Base-by-base conservation (phyloP, 2,113 vertebrate genomes). In the Aegotheles bennettii region DNA sequence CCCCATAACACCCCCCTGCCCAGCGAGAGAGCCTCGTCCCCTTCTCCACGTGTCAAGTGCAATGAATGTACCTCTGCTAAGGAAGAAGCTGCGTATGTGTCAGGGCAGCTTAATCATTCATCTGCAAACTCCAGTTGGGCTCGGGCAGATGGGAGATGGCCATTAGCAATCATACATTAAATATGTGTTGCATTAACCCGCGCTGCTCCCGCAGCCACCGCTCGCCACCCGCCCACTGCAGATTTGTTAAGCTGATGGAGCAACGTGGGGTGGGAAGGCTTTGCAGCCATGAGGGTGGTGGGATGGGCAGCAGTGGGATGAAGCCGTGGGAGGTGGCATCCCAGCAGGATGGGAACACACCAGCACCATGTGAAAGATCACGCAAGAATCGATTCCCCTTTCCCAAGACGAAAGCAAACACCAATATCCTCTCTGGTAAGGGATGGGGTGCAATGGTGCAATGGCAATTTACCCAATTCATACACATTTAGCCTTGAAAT, bases 81-180 rank as follows among this genome's bases (percentile, higher is more conserved):
- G 69, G 85, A 91, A 84, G 73, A 96, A 90, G 83, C 94, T 92
- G 89, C 68, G 1, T 53, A 13, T 86, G 82, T 90, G 93, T 96
- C 96, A 96, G 89, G 87, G 89, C 75, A 87, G 93, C 91, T 95
- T 91, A 92, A 97, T 95, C 95, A 92, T 38, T 95, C 96, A 92
- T 92, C 96, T 94, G 86, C 95, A 77, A 91, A 50, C 87, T 96
- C 91, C 94, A 83, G 68, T 91, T 65, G 89, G 96, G 94, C 90
- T 51, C 50, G 12, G 88, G 93, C 97, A 97, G 97, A 97, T 97
- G 97, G 97, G 87, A 94, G 92, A 91, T 59, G 92, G 93, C 97
- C 90, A 90, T 97, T 93, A 94, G 88, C 53, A 38, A 95, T 97
- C 96, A 97, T 97, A 95, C 97, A 97, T 97, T 97, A 97, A 97